Percentiles rank a stretch among this genome's conserved stretches.
phyloP scores from a whole-genome alignment of 2,888 invertebrate genomes.

The Eristalis tenax region DNA sequence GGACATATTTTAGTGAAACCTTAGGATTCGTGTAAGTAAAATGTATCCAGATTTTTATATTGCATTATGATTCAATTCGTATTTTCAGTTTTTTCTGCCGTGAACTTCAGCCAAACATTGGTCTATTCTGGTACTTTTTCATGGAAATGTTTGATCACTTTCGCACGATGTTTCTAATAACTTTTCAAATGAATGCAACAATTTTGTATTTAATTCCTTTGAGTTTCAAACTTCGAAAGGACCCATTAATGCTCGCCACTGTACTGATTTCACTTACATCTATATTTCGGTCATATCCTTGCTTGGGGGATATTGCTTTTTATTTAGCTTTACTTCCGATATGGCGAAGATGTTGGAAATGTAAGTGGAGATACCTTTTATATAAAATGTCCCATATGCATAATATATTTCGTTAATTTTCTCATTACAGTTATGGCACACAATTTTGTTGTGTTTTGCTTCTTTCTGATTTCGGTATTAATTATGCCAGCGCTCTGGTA shows the following conservation, averaged over 20 bases:
- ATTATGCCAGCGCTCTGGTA: constrained; percentile 98
- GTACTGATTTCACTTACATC: constrained; percentile 91
- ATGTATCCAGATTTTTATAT: neutral
- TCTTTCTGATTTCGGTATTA: constrained; percentile 92
- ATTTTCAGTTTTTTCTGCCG: constrained; percentile 89
- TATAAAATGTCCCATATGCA: neutral
- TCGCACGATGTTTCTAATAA: constrained; percentile 94
- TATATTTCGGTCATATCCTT: constrained; percentile 98
- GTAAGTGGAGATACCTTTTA: constrained; percentile 83
- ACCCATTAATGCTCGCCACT: constrained; percentile 90
- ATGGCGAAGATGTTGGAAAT: constrained; percentile 93
- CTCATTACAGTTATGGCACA: constrained; percentile 92
- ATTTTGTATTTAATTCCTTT: constrained; percentile 95
- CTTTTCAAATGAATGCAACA: constrained; percentile 97
- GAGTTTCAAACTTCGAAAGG: constrained; percentile 88
- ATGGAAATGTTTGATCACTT: constrained; percentile 99
- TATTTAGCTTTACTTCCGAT: constrained; percentile 94
- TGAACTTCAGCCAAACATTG: constrained; percentile 97
- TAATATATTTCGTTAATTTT: constrained; percentile 43
- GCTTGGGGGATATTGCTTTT: constrained; percentile 96
- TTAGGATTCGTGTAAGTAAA: constrained; percentile 91
- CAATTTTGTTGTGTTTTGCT: constrained; percentile 94
- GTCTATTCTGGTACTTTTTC: constrained; percentile 99
- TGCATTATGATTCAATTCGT: neutral
- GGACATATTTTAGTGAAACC: constrained; percentile 86